Conservation (phyloP, 2,113 vertebrate species). For the Odocoileus hemionus region DNA sequence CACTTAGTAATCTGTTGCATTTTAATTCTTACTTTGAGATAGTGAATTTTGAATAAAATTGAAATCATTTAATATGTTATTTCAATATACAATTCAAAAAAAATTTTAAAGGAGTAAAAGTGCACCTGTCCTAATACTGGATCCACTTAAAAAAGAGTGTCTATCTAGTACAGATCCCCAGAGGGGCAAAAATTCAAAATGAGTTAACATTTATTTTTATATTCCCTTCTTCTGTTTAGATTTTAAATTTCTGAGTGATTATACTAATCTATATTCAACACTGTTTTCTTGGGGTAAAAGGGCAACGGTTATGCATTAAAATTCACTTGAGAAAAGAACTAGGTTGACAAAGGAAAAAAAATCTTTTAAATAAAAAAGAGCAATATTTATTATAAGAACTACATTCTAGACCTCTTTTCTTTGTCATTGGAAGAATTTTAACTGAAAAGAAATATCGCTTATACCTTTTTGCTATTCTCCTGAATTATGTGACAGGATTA, state of each 20-base stretch:
- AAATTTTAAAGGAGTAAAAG: constrained; percentile 9
- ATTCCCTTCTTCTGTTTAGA: constrained; percentile 30
- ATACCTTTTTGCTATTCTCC: neutral
- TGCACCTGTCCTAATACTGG: neutral
- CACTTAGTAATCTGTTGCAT: constrained; percentile 12
- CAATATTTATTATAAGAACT: neutral
- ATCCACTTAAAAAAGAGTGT: neutral
- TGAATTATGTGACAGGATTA: constrained; percentile 1
- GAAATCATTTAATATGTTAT: constrained; percentile 1
- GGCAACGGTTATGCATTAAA: constrained; percentile 7
- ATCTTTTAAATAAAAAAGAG: neutral
- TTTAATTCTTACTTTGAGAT: constrained; percentile 31
- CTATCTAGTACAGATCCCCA: neutral
- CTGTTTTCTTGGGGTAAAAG: constrained; percentile 51
- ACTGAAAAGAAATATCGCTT: constrained; percentile 41
- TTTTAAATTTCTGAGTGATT: constrained; percentile 43
- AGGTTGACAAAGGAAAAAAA: neutral
- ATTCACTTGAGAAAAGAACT: constrained; percentile 43
- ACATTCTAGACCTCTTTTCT: neutral
- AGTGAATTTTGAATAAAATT: constrained; percentile 26
- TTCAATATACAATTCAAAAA: constrained; percentile 39
- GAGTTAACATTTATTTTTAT: constrained; percentile 1
- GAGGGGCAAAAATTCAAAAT: constrained; percentile 49
- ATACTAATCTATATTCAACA: constrained; percentile 47
- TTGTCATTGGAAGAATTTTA: constrained; percentile 45